Base-by-base conservation (phyloP, 1,140 invertebrate species). In the Euura lappo region DNA sequence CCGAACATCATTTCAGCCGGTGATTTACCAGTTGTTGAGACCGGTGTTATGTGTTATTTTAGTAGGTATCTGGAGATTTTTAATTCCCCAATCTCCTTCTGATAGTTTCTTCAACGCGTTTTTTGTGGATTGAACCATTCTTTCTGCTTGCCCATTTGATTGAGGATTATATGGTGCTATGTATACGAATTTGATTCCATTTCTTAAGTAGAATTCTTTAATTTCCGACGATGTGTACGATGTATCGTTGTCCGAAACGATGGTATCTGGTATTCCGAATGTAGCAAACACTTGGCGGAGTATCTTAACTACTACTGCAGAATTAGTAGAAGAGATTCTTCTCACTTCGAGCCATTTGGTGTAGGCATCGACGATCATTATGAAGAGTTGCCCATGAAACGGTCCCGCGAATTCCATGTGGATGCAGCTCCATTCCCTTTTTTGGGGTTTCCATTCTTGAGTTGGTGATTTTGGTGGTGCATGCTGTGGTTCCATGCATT, bases 351-450 rank as follows among this genome's bases (percentile, higher is more conserved):
- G 77, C 81, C 82, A 88, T 71, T 84, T 85, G 0, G 81, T 80
- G 69, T 79, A 83, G 3, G 84, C 70, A 79, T 89, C 88, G 4
- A 86, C 79, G 3, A 86, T 46, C 45, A 89, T 80, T n/a, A 88
- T 72, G 71, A 85, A 88, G 69, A 72, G 79, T 71, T 81, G 75
- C 2, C 76, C 77, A 45, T 78, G 46, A 68, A 85, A 84, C 43
- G 84, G 87, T 8, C 87, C 86, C 6, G 86, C 86, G 78, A 86
- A 89, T 73, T 90, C 90, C 0, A 89, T 79, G 74, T 90, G 88
- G 0, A 90, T 68, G 60, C 87, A 74, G 28, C 81, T 77, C 87
- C 87, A 90, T 4, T 83, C 85, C 69, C 71, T 78, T 42, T 73
- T 76, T 8, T 84, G 76, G 51, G 71, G 72, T 11, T 77, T 72